phyloP scores from a whole-genome alignment of 2,888 invertebrate species.

The Pardosa pseudoannulata region DNA sequence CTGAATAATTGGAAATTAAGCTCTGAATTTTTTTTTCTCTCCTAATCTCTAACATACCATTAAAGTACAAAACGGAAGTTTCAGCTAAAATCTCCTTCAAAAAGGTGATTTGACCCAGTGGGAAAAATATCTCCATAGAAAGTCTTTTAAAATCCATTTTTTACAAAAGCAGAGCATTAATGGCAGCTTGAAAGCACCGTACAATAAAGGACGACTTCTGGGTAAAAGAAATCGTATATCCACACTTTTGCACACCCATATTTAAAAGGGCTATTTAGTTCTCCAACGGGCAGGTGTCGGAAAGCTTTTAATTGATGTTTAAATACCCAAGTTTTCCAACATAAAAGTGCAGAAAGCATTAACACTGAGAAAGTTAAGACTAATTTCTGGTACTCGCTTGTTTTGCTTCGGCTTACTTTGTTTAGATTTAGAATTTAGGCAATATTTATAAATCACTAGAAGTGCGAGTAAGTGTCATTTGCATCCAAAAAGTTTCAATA shows the following conservation, averaged over 20 bases:
- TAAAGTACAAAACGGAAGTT: conserved; percentile 43
- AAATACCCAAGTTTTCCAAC: no score
- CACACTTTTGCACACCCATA: no score
- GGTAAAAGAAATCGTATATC: neutral
- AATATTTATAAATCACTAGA: no score
- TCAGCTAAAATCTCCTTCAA: conserved; percentile 37
- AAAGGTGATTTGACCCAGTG: conserved; percentile 25
- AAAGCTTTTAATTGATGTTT: no score
- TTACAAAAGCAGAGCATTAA: conserved; percentile 30
- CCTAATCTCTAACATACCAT: conserved; percentile 37
- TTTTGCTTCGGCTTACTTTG: no score
- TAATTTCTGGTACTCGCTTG: no score
- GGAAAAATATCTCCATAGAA: conserved; percentile 20
- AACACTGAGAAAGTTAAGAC: no score
- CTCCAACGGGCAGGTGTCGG: neutral
- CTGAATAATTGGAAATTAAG: conserved; percentile 36
- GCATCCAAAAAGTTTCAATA: no score
- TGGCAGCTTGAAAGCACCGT: conserved; percentile 18
- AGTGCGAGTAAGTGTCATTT: no score
- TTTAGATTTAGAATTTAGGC: no score
- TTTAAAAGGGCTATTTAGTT: neutral
- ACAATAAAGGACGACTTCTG: neutral
- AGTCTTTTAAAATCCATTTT: conserved; percentile 39
- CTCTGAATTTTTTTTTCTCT: neutral
- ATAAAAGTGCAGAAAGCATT: no score